Evolutionary conservation across 2,113 vertebrate species (phyloP).

Genomic region (Uria lomvia): DNA sequence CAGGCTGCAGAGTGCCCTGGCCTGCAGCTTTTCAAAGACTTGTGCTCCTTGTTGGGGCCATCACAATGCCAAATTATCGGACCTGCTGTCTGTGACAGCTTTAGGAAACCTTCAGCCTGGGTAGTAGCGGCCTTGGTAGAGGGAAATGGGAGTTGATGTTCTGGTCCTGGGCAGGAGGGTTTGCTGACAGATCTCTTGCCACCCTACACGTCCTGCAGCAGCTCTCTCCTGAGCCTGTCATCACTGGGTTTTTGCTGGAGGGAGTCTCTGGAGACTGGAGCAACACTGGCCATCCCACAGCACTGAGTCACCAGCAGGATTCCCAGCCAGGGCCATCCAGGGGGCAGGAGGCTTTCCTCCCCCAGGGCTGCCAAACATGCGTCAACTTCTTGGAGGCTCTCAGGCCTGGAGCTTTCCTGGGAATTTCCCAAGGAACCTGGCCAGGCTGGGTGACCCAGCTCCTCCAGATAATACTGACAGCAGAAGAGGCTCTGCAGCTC

Average conservation of each 20-base stretch:
- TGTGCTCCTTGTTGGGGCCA: neutral
- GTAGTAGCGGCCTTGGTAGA: neutral
- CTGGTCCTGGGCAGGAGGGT: neutral
- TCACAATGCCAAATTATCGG: neutral
- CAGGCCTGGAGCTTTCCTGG: neutral
- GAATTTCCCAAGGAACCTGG: neutral
- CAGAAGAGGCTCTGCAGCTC: neutral
- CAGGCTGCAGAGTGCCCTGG: neutral
- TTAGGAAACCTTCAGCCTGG: neutral
- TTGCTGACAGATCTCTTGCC: neutral
- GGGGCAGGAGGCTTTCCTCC: neutral
- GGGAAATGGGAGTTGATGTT: neutral
- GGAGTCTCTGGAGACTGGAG: neutral
- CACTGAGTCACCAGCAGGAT: neutral
- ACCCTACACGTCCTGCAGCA: neutral
- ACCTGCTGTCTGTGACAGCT: neutral
- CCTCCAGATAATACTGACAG: neutral
- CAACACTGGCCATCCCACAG: neutral
- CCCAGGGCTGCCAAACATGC: neutral
- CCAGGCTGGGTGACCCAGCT: neutral
- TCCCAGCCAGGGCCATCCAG: neutral
- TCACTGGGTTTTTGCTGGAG: neutral
- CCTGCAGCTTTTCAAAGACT: neutral
- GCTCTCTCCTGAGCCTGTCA: neutral
- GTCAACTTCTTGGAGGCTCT: neutral